A percentile compares a stretch with the other conserved stretches of the same genome.
Conservation (phyloP, 2,113 vertebrate species). For the Galbula dea region DNA sequence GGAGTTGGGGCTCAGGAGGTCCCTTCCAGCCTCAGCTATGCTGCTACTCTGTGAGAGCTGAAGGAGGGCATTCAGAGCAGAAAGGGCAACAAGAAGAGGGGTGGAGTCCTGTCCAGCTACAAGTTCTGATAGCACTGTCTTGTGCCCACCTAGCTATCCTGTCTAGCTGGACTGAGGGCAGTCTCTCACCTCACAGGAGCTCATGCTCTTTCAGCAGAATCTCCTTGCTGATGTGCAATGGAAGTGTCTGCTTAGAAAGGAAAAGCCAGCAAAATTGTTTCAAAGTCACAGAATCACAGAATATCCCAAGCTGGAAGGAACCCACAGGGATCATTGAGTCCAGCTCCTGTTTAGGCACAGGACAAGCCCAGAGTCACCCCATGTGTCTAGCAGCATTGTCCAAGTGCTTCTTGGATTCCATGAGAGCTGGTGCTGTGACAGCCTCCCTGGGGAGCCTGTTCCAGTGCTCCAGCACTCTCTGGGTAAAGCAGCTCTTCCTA, state of each 20-base stretch:
- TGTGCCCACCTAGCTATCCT: neutral
- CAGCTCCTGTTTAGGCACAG: no score
- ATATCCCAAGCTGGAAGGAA: no score
- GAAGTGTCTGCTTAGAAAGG: neutral
- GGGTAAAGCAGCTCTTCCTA: no score
- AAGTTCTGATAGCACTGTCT: neutral
- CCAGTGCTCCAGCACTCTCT: no score
- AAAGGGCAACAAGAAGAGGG: neutral
- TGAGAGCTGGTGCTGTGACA: no score
- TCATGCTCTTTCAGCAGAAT: neutral
- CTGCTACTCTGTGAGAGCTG: neutral
- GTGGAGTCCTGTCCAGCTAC: neutral
- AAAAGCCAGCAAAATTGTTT: neutral
- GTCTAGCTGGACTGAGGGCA: fast-evolving
- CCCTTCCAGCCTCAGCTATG: neutral
- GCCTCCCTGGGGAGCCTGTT: no score
- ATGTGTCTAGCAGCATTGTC: no score
- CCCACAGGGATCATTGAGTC: no score
- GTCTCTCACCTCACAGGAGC: neutral
- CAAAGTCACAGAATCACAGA: no score
- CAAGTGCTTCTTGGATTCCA: no score
- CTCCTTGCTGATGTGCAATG: no score
- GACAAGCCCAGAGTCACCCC: no score
- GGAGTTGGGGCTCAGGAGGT: neutral
- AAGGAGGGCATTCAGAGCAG: neutral